Base-by-base conservation (phyloP, 2,888 invertebrate species). In the Lasioglossum pauxillum region DNA sequence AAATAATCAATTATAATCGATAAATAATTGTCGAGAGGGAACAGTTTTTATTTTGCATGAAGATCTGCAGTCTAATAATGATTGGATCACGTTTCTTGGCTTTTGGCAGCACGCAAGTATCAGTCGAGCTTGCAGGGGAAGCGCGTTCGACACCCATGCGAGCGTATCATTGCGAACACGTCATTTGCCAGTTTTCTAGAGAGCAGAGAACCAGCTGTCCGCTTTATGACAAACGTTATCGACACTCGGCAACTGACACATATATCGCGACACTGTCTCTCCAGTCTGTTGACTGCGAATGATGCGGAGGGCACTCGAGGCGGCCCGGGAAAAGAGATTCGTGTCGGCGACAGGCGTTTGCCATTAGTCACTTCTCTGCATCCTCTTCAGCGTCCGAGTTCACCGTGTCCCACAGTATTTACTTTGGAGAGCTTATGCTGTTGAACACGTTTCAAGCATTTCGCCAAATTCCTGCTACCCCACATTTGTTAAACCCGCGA, bases 221-320 rank as follows among this genome's bases (percentile, higher is more conserved):
- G 85, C 82, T 89, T 85, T 75, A 87, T 94, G 95, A 95, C 93
- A 93, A 94, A 94, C 93, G 94, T 94, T 94, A 95, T 95, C 92
- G 94, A 94, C 93, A 93, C 93, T 92, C 92, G 93, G 95, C 93
- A 93, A 93, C 90, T 95, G 95, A 95, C 95, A 91, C 90, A 90
- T 93, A 93, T 93, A 89, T 90, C 87, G 87, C 86, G 80, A 86
- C 85, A 89, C 80, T 87, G 89, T 81, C 89, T 90, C 89, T 89
- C 83, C 86, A 78, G 84, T 88, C 88, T 88, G 90, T 90, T 92
- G 91, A 91, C 90, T 80, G 46, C 86, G 92, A 88, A 92, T 93
- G 93, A 91, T 92, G 88, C 90, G 87, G 67, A 93, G 94, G 92
- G 93, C 91, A 89, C 90, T 93, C 85, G 89, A 92, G 92, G 92